Percentiles rank a stretch among this genome's conserved stretches.
Conservation (phyloP, 2,797 vertebrate genomes). For the Lacerta agilis region DNA sequence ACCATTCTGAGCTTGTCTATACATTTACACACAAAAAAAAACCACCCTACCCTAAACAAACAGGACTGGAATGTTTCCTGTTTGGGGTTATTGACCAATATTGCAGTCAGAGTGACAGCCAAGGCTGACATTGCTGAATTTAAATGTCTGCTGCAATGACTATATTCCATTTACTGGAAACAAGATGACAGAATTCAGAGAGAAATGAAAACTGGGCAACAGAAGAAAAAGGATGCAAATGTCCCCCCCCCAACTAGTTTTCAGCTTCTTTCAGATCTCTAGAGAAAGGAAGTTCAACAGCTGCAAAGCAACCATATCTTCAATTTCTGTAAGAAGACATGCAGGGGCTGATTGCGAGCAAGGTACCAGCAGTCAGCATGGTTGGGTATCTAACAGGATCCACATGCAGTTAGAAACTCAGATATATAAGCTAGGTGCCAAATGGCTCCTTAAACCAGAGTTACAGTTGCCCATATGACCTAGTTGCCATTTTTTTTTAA, state of each 20-base stretch:
- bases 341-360: not conserved
- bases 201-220: not conserved
- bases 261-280: not conserved
- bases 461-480: no score
- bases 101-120: not conserved
- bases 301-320: not conserved
- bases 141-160: not conserved
- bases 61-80: constrained; percentile 21
- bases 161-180: not conserved
- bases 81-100: constrained; percentile 1
- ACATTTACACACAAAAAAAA: not conserved
- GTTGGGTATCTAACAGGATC: not conserved
- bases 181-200: not conserved
- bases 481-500: no score
- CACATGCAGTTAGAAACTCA: no score
- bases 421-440: no score
- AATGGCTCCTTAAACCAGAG: no score
- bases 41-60: not conserved
- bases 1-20: not conserved
- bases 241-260: no score
- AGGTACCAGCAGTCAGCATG: not conserved
- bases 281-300: not conserved
- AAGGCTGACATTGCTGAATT: constrained; percentile 11
- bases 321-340: not conserved
- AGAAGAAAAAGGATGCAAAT: not conserved